Base-by-base conservation (phyloP, 1,140 invertebrate genomes). In the Macrobrachium nipponense region DNA sequence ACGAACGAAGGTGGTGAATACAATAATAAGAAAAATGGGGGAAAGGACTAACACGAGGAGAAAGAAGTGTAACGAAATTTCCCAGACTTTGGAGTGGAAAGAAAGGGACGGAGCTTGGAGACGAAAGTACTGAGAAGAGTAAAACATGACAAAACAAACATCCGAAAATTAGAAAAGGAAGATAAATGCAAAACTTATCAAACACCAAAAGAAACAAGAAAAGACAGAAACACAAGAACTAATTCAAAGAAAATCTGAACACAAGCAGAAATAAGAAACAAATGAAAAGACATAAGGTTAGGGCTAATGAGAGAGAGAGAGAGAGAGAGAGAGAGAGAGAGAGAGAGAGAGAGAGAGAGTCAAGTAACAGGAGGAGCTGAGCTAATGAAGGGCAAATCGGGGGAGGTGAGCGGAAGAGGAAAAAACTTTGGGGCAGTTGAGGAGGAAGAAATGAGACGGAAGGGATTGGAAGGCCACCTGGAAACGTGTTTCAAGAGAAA, bases 261-360 rank as follows among this genome's bases (percentile, higher is more conserved):
- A 64, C 62, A 64, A n/a, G 10, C 3, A 68, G n/a, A 68, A n/a
- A 68, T 27, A 11, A 7, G 66, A 68, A 14, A n/a, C 12, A 70
- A 14, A 70, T 23, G 36, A 36, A 70, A 18, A 15, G 66, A n/a
- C 20, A 70, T 4, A n/a, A 36, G 36, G 66, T 27, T 23, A n/a
- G 66, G 36, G 66, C 20, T 23, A 70, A 36, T 27, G 66, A 36
- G 70, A 27, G 70, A 36, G 11, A 44, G 72, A 75, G 27, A 44
- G 36, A 44, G 27, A 75, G 72, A 44, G 11, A 44, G 72, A 75
- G 27, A 44, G 36, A 44, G 27, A 75, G 72, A 44, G 11, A 51
- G 73, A 76, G 43, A 51, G 72, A 73, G 72, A 73, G 72, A 73
- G 72, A 73, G 72, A 73, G 72, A 73, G 72, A 73, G 72, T 44